Base-by-base conservation (phyloP, 2,797 vertebrate species). In the Bradypus variegatus region DNA sequence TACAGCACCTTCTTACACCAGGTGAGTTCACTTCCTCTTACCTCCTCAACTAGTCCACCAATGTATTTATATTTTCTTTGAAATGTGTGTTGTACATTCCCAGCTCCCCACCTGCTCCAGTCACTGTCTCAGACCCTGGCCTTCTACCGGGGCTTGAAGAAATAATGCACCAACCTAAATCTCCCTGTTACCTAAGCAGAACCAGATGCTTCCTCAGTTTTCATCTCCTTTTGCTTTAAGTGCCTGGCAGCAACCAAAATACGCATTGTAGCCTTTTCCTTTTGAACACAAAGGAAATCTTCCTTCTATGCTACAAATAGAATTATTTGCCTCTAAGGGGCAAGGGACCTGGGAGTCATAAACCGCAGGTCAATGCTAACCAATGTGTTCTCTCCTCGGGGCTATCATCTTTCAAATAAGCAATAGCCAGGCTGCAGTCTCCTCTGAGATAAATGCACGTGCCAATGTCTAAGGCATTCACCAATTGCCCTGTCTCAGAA, bases 371-470 rank as follows among this genome's bases (percentile, higher is more conserved):
- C 72, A 86, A 3, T 81, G 60, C 21, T 65, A 48, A 69, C 82
- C 31, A 70, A 27, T 69, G 29, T 33, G 75, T 60, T 90, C 78
- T 91, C 75, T 50, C 67, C 80, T 92, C 13, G 3, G 84, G 75
- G 48, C 78, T 89, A 21, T 60, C 72, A 86, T 76, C 70, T 90
- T 95, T 86, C 92, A 90, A 60, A 21, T 25, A 69, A 87, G 25
- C 86, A 75, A n/a, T 7, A 58, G 83, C 72, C 6, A 4, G 58
- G 65, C 62, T 29, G 4, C n/a, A 8, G 36, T 23, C 86, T 36
- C 80, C 80, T 58, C 50, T 1, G 67, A 95, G 92, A 94, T 90
- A 80, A 94, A 94, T 25, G 55, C n/a, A 67, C 45, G 31, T 14
- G 38, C 58, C 31, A 1, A 64, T 25, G 75, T 76, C 84, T 70